Base-by-base conservation (phyloP, 2,888 invertebrate species). In the Amphipyra tragopoginis region DNA sequence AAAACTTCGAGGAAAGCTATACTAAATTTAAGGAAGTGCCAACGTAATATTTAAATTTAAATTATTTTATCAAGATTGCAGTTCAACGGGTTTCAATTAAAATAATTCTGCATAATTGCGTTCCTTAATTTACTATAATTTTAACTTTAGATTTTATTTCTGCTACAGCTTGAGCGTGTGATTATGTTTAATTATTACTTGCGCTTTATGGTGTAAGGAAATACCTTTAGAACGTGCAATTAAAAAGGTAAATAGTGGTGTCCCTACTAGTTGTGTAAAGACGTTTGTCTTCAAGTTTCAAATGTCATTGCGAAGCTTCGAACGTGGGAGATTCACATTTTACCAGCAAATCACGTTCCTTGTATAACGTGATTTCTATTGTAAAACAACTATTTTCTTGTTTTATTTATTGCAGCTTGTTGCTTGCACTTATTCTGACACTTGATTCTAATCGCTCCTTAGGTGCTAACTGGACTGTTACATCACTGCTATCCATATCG, bases 281-380 rank as follows among this genome's bases (percentile, higher is more conserved):
- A 79, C 80, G 83, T 86, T 59, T 83, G 84, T 82, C 81, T 84
- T 77, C 75, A 79, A 81, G 83, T 90, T 88, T 86, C 85, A 93
- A 93, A 93, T 93, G 92, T 91, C 92, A 91, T 84, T 86, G 82
- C 80, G 79, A 83, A 87, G 86, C 83, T 81, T 68, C 78, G 80
- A 76, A 87, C 88, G 89, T 90, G 89, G 87, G 88, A 90, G 87
- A 86, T 87, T 88, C 88, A 87, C 89, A 87, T 90, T 91, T 90
- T 88, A 82, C 80, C 72, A 65, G 71, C 82, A 80, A 84, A 85
- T 81, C 83, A 81, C 84, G 78, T 82, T 82, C 75, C 67, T 74
- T 69, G 70, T 75, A 82, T 62, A 69, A 49, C 48, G 53, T 58
- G 69, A 79, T 64, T 66, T 67, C 56, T 62, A 61, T 65, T 70